These are phyloP conservation scores for Speoplatyrhinus poulsoni DNA, from an alignment of 2,113 vertebrate genomes.

Conservation along the genomic window DNA sequence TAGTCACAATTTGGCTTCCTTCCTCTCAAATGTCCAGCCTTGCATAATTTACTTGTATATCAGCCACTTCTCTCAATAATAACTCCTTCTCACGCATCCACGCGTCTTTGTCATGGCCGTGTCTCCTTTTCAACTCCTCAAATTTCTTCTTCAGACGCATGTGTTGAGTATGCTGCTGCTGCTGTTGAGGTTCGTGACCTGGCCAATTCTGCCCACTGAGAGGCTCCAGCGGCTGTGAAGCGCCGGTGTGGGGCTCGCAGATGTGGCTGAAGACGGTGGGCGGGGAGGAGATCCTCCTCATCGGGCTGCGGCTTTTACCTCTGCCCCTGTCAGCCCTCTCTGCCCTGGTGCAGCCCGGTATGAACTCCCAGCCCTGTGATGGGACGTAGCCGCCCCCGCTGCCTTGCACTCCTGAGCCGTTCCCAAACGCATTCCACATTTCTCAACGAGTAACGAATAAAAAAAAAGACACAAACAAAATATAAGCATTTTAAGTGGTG, in stretches of 20 bases:
- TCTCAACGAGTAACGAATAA: conserved; percentile 7
- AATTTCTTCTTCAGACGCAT: conserved; percentile 71
- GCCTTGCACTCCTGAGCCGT: conserved; percentile 63
- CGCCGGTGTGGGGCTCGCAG: conserved; percentile 47
- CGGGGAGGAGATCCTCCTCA: conserved; percentile 67
- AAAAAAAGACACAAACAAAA: conserved; percentile 29
- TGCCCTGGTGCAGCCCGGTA: conserved; percentile 56
- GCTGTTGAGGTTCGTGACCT: conserved; percentile 21
- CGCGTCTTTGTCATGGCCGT: conserved; percentile 70
- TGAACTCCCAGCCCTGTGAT: conserved; percentile 71
- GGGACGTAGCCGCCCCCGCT: conserved; percentile 56
- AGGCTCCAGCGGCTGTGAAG: conserved; percentile 39
- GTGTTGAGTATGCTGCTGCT: conserved; percentile 47
- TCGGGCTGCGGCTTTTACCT: conserved; percentile 60
- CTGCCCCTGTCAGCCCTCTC: conserved; percentile 56
- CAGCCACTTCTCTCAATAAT: conserved; percentile 78
- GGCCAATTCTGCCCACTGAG: conserved; percentile 58
- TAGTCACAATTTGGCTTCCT: no score
- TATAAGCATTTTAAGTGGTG: conserved; percentile 13
- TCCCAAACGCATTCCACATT: conserved; percentile 72
- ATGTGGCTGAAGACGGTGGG: conserved; percentile 64
- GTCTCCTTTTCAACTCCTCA: conserved; percentile 70
- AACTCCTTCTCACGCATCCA: conserved; percentile 76
- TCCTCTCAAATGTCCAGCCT: background rate
- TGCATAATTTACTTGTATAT: conserved; percentile 73